Evolutionary conservation across 2,888 invertebrate genomes (phyloP).

Genomic region (Metellina segmentata): DNA sequence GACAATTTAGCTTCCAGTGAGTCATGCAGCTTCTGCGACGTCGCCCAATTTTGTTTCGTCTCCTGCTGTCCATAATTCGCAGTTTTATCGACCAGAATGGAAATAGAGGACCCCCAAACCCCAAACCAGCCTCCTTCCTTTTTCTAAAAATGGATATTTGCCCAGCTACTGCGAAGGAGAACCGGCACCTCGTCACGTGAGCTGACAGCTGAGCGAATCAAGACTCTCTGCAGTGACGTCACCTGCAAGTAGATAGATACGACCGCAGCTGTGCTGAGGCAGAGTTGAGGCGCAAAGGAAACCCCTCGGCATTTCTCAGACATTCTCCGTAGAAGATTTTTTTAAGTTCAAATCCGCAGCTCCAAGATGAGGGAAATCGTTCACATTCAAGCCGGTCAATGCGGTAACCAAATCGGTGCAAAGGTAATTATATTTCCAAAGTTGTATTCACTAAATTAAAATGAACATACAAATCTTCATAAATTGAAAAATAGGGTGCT

Average conservation of each 20-base stretch:
- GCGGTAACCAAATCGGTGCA: conserved; percentile 83
- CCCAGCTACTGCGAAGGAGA: not conserved
- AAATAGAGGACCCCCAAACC: no score
- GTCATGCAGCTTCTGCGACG: no score
- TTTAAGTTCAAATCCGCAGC: not conserved
- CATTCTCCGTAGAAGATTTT: not conserved
- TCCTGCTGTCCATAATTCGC: no score
- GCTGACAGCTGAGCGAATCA: conserved; percentile 20
- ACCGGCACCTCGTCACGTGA: conserved; percentile 39
- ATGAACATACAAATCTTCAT: not conserved
- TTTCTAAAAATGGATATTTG: conserved; percentile 46
- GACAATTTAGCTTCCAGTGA: no score
- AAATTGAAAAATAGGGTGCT: not conserved
- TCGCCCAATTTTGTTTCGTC: no score
- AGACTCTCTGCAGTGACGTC: conserved; percentile 61
- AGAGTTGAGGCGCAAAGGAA: not conserved
- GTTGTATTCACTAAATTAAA: not conserved
- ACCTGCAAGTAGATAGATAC: not conserved
- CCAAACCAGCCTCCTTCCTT: not conserved
- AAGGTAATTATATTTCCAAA: conserved; percentile 80
- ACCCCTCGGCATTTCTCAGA: not conserved
- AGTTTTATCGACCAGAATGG: no score
- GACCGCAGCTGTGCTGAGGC: not conserved
- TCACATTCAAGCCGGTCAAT: conserved; percentile 83
- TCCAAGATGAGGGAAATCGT: conserved; percentile 81